Evolutionary conservation across 23 tunicate species (phyloP).

Genomic region (Styela clava): DNA sequence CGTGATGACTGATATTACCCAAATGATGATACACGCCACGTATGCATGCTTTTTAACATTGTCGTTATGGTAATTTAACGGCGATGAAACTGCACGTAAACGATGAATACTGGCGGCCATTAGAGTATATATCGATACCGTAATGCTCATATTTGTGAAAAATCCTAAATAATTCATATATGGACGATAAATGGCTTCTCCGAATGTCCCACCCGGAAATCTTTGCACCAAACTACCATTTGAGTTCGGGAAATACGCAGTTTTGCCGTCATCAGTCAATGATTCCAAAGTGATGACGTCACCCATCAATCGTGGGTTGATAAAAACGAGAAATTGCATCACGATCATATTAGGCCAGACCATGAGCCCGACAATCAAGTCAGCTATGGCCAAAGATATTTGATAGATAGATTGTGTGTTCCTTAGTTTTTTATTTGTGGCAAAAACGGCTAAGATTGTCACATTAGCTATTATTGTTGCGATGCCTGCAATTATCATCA

Average conservation of each 20-base stretch:
- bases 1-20: slow-evolving; percentile 26
- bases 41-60: slow-evolving; percentile 22
- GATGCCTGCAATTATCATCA: slow-evolving; percentile 43
- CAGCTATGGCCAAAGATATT: slow-evolving; percentile 58
- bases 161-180: slow-evolving; percentile 32
- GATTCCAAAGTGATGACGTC: slow-evolving; percentile 11
- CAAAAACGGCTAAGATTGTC: slow-evolving; percentile 41
- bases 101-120: slow-evolving; percentile 49
- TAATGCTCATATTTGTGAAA: slow-evolving; percentile 21
- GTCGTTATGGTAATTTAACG: slow-evolving; percentile 17
- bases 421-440: slow-evolving; percentile 28
- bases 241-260: slow-evolving; percentile 19
- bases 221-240: neutral
- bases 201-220: neutral
- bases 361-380: slow-evolving; percentile 51
- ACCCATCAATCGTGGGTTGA: slow-evolving; percentile 25
- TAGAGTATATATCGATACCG: slow-evolving; percentile 41
- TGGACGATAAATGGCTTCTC: neutral
- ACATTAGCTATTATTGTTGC: slow-evolving; percentile 41
- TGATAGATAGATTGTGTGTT: slow-evolving; percentile 79
- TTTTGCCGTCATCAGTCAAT: neutral
- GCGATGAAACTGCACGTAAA: slow-evolving; percentile 33
- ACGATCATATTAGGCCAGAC: slow-evolving; percentile 60
- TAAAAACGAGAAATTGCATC: slow-evolving; percentile 2
- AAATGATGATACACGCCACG: neutral